phyloP scores from a whole-genome alignment of 2,113 vertebrate genomes.

The Pteruthius melanotis region DNA sequence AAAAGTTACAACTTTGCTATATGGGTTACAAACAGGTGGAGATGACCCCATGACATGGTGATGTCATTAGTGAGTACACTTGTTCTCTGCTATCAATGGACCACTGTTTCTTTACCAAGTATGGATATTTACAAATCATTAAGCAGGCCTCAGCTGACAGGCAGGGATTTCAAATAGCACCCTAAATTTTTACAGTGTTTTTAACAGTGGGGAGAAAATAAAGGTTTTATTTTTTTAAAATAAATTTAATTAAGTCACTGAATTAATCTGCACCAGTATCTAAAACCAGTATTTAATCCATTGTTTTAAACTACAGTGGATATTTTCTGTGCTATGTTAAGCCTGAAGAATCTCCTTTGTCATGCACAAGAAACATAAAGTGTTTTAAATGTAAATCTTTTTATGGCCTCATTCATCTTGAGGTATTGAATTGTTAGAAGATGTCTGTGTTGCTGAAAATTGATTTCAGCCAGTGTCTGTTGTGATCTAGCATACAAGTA shows the following conservation, averaged over 20 bases:
- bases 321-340: neutral
- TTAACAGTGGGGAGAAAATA: neutral
- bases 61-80: slow-evolving; percentile 74
- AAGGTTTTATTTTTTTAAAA: neutral
- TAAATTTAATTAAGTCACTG: neutral
- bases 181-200: neutral
- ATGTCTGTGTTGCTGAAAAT: neutral
- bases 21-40: slow-evolving; percentile 80
- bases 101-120: slow-evolving; percentile 60
- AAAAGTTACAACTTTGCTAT: slow-evolving; percentile 77
- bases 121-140: slow-evolving; percentile 55
- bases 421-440: neutral
- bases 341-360: neutral
- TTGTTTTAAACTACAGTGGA: neutral
- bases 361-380: neutral
- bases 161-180: slow-evolving; percentile 1
- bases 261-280: neutral
- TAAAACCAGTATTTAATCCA: neutral
- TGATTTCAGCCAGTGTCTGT: neutral
- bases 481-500: neutral
- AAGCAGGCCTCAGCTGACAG: slow-evolving; percentile 32
- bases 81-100: slow-evolving; percentile 69
- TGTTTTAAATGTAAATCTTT: neutral
- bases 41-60: slow-evolving; percentile 69
- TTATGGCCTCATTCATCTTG: neutral